Base-by-base conservation (phyloP, 2,113 vertebrate genomes). In the Alouatta palliata region DNA sequence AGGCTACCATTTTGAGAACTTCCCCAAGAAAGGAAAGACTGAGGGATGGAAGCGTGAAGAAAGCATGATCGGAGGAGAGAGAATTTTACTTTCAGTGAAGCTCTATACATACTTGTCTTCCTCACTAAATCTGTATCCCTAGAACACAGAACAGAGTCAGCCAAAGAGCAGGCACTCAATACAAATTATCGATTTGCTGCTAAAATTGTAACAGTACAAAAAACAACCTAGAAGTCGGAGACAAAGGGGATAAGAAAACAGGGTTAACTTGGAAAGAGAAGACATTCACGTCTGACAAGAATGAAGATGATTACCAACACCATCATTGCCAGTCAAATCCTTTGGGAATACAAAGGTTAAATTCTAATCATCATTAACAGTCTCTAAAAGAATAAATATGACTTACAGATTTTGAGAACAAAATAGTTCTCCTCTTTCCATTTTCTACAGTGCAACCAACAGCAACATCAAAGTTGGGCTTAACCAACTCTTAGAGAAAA, bases 391-490 rank as follows among this genome's bases (percentile, higher is more conserved):
- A 96, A 94, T 77, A 91, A 94, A 77, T n/a, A 54, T 10, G 30
- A 25, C 49, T 64, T n/a, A 70, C 32, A 40, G 37, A 76, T 45
- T 79, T 54, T 80, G 45, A 61, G 92, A 83, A 66, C 6, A 86
- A 71, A 94, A 61, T 75, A 23, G 21, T 32, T 32, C 56, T 49
- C 68, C 25, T 54, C 16, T 56, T 56, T 27, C 12, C 21, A 20
- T 81, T 91, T 96, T 93, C 87, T 87, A 93, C 66, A 77, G 3
- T 23, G 85, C 47, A 77, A 82, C n/a, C 64, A 76, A 81, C 35
- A 77, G 17, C 35, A 68, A 47, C 61, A 76, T 47, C 30, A 80
- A 56, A 64, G 9, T 35, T 70, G 40, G 30, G 37, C 75, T 49
- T 45, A 10, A 75, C 16, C n/a, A 89, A 11, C 66, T 52, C 6